Base-by-base conservation (phyloP, 2,797 vertebrate species). In the Megaceryle alcyon region DNA sequence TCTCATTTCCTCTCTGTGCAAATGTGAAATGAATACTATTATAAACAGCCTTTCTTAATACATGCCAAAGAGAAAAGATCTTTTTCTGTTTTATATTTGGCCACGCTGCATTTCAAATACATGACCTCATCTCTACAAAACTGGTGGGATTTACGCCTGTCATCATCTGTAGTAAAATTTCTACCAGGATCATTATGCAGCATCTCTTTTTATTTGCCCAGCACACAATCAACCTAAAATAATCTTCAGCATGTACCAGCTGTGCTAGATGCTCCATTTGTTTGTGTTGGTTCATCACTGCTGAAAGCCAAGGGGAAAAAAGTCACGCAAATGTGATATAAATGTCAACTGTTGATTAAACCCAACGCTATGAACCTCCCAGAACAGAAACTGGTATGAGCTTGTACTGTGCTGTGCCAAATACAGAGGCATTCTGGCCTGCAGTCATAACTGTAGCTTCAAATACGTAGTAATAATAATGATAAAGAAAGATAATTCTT, bases 1-100 rank as follows among this genome's bases (percentile, higher is more conserved):
- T 88, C 80, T 94, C 71, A 96, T 92, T 96, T 97, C 94, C 92
- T 92, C 64, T 93, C 92, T 63, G n/a, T 22, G 31, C 3, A 4
- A 77, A 90, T 28, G 49, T 84, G 93, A 91, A 95, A 91, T 51
- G 46, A 91, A 95, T 69, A 56, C 71, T 91, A 35, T 37, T 51
- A 28, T 64, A 95, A 95, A 90, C 75, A 94, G 68, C 25, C 48
- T 69, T 85, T 88, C 82, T 94, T 69, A 76, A 49, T 35, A 61
- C 3, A 20, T 23, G 29, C 26, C 72, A 71, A 93, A 75, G 31
- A 89, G 33, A 89, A 94, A 95, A 79, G 21, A 21, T 26, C 0
- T 2, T 85, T 81, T 80, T 81, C 61, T 86, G 44, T 4, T 83
- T 78, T 71, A 59, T 78, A 51, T 82, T 75, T 51, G 65, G 63